Evolutionary conservation across 2,888 invertebrate species (phyloP).

Genomic region (Pammene aurita): DNA sequence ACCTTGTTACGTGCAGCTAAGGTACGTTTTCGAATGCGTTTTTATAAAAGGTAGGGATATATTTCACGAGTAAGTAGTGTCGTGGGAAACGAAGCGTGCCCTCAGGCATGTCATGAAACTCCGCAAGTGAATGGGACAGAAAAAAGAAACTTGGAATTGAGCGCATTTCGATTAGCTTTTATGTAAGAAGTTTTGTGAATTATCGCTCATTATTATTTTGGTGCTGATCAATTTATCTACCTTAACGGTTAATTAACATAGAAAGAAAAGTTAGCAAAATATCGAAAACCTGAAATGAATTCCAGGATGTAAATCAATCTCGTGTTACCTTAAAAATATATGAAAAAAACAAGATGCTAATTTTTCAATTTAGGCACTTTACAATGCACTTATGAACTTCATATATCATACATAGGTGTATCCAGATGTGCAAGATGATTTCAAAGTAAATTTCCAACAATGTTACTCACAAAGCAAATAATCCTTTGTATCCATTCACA

Average conservation of each 20-base stretch:
- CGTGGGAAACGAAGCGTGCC: constrained; percentile 85
- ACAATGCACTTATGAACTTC: too few relatives aligned
- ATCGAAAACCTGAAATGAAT: too few relatives aligned
- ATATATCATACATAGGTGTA: neutral
- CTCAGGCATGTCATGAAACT: constrained; percentile 83
- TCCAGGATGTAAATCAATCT: too few relatives aligned
- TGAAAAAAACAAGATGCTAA: too few relatives aligned
- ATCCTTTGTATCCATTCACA: constrained; percentile 12
- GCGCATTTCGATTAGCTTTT: constrained; percentile 60
- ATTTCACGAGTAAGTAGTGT: constrained; percentile 57
- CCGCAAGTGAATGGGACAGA: constrained; percentile 67
- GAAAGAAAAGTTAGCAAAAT: neutral
- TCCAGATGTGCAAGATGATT: neutral
- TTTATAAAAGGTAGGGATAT: constrained; percentile 41
- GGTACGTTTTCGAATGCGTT: constrained; percentile 38
- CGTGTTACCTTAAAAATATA: too few relatives aligned
- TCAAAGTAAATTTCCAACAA: neutral
- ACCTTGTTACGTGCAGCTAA: constrained; percentile 23
- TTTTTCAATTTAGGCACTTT: too few relatives aligned
- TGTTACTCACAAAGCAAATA: constrained; percentile 3
- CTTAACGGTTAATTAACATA: neutral
- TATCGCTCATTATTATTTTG: constrained; percentile 32
- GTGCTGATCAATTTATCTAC: neutral
- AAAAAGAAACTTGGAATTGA: constrained; percentile 57
- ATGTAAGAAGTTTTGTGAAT: constrained; percentile 46